These are phyloP conservation scores for Eidolon dupreanum DNA, from an alignment of 2,797 vertebrate genomes.

Conservation along the genomic window DNA sequence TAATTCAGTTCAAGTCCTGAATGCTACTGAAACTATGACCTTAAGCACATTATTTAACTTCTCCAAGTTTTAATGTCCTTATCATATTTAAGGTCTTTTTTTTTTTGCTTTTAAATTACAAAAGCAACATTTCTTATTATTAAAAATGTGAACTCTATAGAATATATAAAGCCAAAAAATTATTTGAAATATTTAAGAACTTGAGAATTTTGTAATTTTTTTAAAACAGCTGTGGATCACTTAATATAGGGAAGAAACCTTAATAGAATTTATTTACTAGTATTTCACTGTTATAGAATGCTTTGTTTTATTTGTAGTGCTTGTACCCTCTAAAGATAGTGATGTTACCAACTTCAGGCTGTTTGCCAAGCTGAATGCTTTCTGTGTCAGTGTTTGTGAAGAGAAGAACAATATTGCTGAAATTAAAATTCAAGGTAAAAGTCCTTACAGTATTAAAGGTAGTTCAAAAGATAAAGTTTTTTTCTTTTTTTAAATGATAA, in stretches of 20 bases:
- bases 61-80: background rate
- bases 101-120: slow-evolving; percentile 22
- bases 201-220: slow-evolving; percentile 23
- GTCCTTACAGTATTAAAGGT: background rate
- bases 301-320: slow-evolving; percentile 83
- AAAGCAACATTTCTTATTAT: background rate
- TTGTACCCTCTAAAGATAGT: slow-evolving; percentile 87
- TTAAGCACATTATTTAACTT: background rate
- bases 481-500: background rate
- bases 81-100: background rate
- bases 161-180: background rate
- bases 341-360: slow-evolving; percentile 93
- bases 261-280: background rate
- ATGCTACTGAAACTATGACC: background rate
- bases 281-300: slow-evolving; percentile 17
- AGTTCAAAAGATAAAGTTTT: background rate
- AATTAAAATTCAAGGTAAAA: slow-evolving; percentile 94
- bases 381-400: slow-evolving; percentile 92
- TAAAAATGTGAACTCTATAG: background rate
- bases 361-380: slow-evolving; percentile 92
- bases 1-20: background rate
- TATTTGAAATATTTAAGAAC: background rate
- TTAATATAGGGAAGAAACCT: background rate
- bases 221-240: background rate
- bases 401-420: slow-evolving; percentile 93